phyloP scores from a whole-genome alignment of 2,797 vertebrate species.

The Periophthalmus magnuspinnatus region DNA sequence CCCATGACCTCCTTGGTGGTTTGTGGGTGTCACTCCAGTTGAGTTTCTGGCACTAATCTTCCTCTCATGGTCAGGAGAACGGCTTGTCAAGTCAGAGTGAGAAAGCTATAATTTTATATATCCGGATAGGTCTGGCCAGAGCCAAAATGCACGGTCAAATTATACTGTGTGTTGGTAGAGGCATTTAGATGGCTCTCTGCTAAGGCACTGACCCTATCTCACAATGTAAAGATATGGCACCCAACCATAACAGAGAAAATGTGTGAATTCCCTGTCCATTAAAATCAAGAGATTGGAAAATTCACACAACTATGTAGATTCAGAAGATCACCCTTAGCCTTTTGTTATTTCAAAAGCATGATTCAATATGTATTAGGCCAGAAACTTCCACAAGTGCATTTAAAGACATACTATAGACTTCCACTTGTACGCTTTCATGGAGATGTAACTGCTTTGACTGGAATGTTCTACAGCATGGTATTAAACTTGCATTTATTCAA shows the following conservation, averaged over 20 bases:
- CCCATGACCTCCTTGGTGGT: conserved; percentile 65
- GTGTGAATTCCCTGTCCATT: no score
- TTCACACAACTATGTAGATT: background rate
- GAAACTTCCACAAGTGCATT: no score
- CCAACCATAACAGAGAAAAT: no score
- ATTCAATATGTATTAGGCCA: no score
- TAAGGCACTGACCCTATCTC: background rate
- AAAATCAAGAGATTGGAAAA: no score
- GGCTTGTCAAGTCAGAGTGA: conserved; percentile 1
- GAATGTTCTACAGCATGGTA: no score
- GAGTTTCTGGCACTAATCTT: conserved; percentile 30
- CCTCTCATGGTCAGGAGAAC: background rate
- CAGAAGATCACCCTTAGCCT: background rate
- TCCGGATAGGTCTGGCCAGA: background rate
- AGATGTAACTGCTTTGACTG: no score
- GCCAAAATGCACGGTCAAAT: background rate
- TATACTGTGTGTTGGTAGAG: background rate
- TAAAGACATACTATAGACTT: no score
- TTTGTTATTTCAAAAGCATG: no score
- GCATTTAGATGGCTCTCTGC: background rate
- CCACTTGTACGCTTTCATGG: no score
- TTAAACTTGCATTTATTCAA: no score
- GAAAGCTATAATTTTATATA: conserved; percentile 10
- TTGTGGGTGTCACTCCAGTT: conserved; percentile 50
- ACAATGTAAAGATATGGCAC: no score